Base-by-base conservation (phyloP, 2,888 invertebrate species). In the Chirona hameri region DNA sequence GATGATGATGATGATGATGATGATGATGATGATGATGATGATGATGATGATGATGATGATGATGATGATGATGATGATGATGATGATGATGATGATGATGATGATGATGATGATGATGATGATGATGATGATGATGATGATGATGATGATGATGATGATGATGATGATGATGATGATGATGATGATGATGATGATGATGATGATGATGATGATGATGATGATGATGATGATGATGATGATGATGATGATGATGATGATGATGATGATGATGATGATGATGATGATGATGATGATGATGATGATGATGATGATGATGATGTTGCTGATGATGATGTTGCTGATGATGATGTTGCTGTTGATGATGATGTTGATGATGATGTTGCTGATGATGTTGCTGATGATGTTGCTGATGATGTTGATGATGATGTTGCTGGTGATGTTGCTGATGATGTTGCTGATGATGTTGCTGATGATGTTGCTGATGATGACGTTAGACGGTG, bases 21-120 rank as follows among this genome's bases (percentile, higher is more conserved):
- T 65, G 65, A n/a, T 65, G 65, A n/a, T 65, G 65, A 65, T n/a
- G 65, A 65, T n/a, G 65, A 65, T n/a, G 65, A 65, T n/a, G 65
- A 65, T n/a, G 65, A 65, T n/a, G 65, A n/a, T 65, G 65, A 65
- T 65, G 65, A 65, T 65, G 65, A 65, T n/a, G 65, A 65, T n/a
- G 65, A 65, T 65, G 65, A 65, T 65, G 65, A 65, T 65, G 65
- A 65, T 65, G 65, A 65, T 65, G 65, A 65, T 65, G n/a, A n/a
- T 65, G n/a, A 65, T n/a, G n/a, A 65, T n/a, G 65, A 65, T n/a
- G 65, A 65, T 65, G 65, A 65, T n/a, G 65, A n/a, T n/a, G 65
- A 65, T 65, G 65, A 65, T 65, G 65, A 65, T 65, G 65, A 65
- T 65, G 65, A 65, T 65, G 65, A n/a, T 65, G n/a, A n/a, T 65